These are phyloP conservation scores for Entomyzon cyanotis DNA, from an alignment of 2,113 vertebrate genomes.

Conservation along the genomic window DNA sequence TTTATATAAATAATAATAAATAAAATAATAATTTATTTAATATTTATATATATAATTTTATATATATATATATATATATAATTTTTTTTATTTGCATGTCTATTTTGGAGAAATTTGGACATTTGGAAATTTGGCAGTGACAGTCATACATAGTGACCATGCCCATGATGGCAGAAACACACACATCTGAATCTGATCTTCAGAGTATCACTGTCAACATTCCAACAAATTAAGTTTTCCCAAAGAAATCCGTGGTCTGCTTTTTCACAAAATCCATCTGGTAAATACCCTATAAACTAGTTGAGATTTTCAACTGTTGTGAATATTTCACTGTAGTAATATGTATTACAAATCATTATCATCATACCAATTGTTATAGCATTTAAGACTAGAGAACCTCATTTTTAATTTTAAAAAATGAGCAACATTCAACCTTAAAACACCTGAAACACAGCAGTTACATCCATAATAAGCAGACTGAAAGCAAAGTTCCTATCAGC, in stretches of 20 bases:
- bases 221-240: background rate
- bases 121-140: background rate
- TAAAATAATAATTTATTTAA: too few species aligned
- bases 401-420: conserved; percentile 24
- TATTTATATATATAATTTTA: too few species aligned
- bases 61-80: too few species aligned
- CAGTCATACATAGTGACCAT: background rate
- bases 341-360: conserved; percentile 12
- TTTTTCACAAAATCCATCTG: background rate
- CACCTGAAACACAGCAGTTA: background rate
- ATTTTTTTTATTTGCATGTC: background rate
- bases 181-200: background rate
- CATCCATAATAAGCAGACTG: background rate
- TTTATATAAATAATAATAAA: too few species aligned
- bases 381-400: conserved; percentile 15
- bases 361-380: background rate
- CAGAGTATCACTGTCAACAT: background rate
- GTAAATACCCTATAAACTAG: background rate
- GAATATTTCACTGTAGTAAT: conserved; percentile 48
- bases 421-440: background rate
- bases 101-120: background rate
- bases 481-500: background rate
- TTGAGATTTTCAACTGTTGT: conserved; percentile 16
- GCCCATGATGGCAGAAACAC: background rate
- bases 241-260: background rate